These are phyloP conservation scores for Helogale parvula DNA, from an alignment of 2,113 vertebrate species.

Conservation along the genomic window DNA sequence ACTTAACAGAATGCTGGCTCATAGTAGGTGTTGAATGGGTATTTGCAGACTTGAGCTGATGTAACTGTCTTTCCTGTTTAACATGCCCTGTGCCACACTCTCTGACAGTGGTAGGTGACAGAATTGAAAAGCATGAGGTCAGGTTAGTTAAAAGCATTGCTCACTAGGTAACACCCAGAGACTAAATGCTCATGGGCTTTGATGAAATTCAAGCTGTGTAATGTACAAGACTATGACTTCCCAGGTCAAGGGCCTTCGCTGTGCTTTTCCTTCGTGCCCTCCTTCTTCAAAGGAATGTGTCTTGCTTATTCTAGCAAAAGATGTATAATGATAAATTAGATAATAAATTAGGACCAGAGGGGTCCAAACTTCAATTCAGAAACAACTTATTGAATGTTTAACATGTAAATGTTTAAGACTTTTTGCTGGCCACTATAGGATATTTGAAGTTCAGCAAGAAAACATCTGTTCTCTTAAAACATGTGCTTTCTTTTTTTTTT, in stretches of 20 bases:
- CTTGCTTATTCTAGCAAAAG: neutral
- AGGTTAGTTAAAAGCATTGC: slow-evolving; percentile 19
- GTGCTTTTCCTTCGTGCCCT: neutral
- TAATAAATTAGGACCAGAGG: neutral
- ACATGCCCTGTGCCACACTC: neutral
- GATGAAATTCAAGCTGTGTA: slow-evolving; percentile 20
- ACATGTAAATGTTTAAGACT: neutral
- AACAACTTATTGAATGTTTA: neutral
- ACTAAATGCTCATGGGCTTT: neutral
- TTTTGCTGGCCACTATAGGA: neutral
- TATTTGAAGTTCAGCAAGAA: slow-evolving; percentile 19
- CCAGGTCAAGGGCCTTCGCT: neutral
- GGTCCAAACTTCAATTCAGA: neutral
- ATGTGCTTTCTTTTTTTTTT: neutral
- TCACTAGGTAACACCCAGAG: slow-evolving; percentile 55
- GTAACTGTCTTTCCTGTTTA: slow-evolving; percentile 5
- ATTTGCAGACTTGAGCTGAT: neutral
- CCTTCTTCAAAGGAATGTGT: neutral
- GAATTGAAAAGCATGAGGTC: slow-evolving; percentile 46
- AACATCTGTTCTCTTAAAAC: neutral
- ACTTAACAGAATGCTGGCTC: neutral
- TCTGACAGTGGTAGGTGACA: slow-evolving; percentile 44
- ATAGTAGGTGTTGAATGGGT: neutral
- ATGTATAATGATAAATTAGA: neutral
- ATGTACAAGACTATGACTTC: neutral